Base-by-base conservation (phyloP, 2,888 invertebrate genomes). In the Cetonia aurata region DNA sequence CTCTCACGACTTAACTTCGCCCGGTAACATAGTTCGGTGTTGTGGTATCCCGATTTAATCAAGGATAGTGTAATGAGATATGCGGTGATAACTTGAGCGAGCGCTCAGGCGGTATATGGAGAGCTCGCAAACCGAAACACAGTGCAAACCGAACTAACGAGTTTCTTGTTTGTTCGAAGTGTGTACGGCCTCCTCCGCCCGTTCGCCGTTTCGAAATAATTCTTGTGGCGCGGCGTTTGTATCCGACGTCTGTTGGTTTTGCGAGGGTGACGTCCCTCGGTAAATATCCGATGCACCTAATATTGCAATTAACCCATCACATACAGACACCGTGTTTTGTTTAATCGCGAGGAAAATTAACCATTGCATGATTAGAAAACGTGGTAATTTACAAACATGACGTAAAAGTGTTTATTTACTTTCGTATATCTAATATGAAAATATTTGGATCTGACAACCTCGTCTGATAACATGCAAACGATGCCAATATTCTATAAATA, bases 21-120 rank as follows among this genome's bases (percentile, higher is more conserved):
- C 52, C 17, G 37, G 17, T 41, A 37, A 17, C 42, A 10, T 50
- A 50, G 50, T 65, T 50, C 50, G 17, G 10, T 37, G 50, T 65
- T 65, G 62, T 41, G 62, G 62, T 65, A 65, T 65, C 37, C 19
- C 62, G 50, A 65, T 65, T 65, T 65, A 65, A 65, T 65, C 62
- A 65, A 37, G 50, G 62, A 65, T 65, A 65, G 62, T 65, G 50
- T 65, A 65, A 50, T 65, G 37, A 65, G 62, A 65, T 65, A 65
- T 62, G 48, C 62, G 50, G 48, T 37, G 62, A 65, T 65, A 65
- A 65, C 37, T 65, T 65, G 50, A 50, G 37, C 62, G 33, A 17
- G 33, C 19, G 50, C 62, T 37, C 62, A 33, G 41, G 46, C 62
- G 50, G 37, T 65, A 50, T 65, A 46, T 46, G 41, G 50, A 37